Percentiles rank a stretch among this genome's conserved stretches.
These are phyloP conservation scores for Kryptolebias ocellatus DNA, from an alignment of 2,797 vertebrate species.

Conservation along the genomic window DNA sequence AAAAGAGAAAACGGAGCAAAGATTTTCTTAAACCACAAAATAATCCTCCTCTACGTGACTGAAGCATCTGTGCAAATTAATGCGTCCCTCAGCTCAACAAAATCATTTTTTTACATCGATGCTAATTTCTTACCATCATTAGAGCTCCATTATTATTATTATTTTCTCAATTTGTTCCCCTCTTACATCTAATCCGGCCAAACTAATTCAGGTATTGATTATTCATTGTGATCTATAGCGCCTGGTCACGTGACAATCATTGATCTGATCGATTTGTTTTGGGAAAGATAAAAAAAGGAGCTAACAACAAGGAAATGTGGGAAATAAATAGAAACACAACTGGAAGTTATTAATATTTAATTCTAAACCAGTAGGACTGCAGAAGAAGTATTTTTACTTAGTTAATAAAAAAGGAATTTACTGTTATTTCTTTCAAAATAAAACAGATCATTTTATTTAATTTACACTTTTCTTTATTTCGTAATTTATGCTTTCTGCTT, in stretches of 20 bases:
- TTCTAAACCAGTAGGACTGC: too few species aligned
- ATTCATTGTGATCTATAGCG: slow-evolving; percentile 55
- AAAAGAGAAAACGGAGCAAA: slow-evolving; percentile 2
- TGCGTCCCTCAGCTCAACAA: background rate
- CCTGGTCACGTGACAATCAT: slow-evolving; percentile 61
- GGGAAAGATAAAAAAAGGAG: slow-evolving; percentile 44
- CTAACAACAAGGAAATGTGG: slow-evolving; percentile 24
- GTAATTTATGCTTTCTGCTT: too few species aligned
- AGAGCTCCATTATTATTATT: slow-evolving; percentile 6
- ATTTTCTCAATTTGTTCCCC: background rate
- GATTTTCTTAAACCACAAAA: background rate
- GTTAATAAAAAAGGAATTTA: too few species aligned
- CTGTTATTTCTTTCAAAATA: too few species aligned
- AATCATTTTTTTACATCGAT: slow-evolving; percentile 18
- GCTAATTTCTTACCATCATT: slow-evolving; percentile 22
- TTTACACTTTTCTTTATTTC: too few species aligned
- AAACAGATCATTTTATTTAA: too few species aligned
- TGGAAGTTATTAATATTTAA: background rate
- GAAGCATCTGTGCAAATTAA: slow-evolving; percentile 14
- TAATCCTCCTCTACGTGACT: slow-evolving; percentile 10
- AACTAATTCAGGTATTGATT: slow-evolving; percentile 71
- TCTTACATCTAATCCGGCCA: slow-evolving; percentile 28
- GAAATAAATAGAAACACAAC: slow-evolving; percentile 14
- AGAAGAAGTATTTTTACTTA: too few species aligned
- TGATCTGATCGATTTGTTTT: slow-evolving; percentile 70